Base-by-base conservation (phyloP, 2,888 invertebrate species). In the Eucriotettix oculatus region DNA sequence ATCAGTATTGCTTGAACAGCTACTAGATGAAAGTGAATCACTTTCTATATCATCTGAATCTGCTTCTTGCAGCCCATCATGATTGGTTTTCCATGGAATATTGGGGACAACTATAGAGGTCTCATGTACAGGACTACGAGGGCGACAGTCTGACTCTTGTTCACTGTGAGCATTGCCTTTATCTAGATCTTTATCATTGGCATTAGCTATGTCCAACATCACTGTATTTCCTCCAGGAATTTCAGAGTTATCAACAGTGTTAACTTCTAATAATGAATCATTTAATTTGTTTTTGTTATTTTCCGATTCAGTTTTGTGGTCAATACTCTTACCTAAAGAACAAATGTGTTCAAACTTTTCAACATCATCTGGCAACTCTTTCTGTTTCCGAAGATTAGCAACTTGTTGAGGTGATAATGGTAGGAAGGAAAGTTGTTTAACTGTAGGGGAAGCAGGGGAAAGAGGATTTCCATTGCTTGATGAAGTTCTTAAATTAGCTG, bases 91-190 rank as follows among this genome's bases (percentile, higher is more conserved):
- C 83, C 80, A 75, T 68, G 79, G 74, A 62, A 81, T 78, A 62
- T 79, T 74, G 0, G 86, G 85, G 10, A 85, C 84, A 62, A 82
- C 75, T 55, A 85, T 83, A 3, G 79, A 78, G 1, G 81, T 81
- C 69, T 83, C 82, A 67, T 78, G 86, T 68, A 75, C 78, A 65
- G 73, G 86, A 77, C 84, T 86, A 71, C 72, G 76, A 67, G 75
- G 80, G 66, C 72, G 76, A 61, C 74, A 77, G 71, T 72, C 76
- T 67, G 60, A 14, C 17, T 60, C 57, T 43, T 54, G 42, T 41
- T 16, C 57, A 16, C 42, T 14, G 16, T 42, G 9, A 16, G 12
- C 44, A 54, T 44, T 29, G 41, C 10, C 12, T 44, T 17, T 42
- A 29, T 17, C 44, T 14, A 29, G 53, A 14, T 29, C 29, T 53